Base-by-base conservation (phyloP, 37 sponge, comb jelly and placozoan genomes). In the Ephydatia muelleri region DNA sequence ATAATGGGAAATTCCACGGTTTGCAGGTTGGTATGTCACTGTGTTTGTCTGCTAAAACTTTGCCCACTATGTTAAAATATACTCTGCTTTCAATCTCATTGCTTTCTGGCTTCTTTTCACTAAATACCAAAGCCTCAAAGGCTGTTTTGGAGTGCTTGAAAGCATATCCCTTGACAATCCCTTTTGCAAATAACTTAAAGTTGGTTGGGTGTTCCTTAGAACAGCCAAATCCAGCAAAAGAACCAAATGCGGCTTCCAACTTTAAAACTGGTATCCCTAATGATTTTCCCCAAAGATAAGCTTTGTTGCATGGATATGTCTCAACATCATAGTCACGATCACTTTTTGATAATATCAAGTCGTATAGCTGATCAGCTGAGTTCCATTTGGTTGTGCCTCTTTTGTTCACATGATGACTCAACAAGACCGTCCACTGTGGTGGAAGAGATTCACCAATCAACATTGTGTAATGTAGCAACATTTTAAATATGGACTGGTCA, bases 1-100 rank as follows among this genome's bases (percentile, higher is more conserved):
- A 57, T 57, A 57, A 57, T 57, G 57, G 57, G 57, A 57, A 57
- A 57, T 57, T 57, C 57, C 57, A 57, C 57, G 57, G 9, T 57
- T 57, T 57, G 57, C 57, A 57, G 57, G 57, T 57, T 57, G 57
- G 57, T 57, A 57, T 57, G 57, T 57, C 57, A 57, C 57, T 57
- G 57, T 57, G 6, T 57, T 57, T 57, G 57, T 57, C 57, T 57
- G 57, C 57, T 57, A 57, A 57, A 57, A 57, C 57, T 57, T 57
- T 57, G 57, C 57, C 57, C 57, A 57, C 57, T 57, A 57, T 57
- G 57, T 57, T 57, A 13, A 57, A 57, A 57, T 57, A 57, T 57
- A 57, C 57, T 57, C 57, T 57, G 57, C 57, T 57, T 57, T 57
- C 16, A 57, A 57, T 57, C 57, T 57, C 19, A 57, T 57, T 57